Evolutionary conservation across 1,140 invertebrate species (phyloP), one percentile per base, ranked within the genome.

Genomic region (Aphelenchoides avenae): DNA sequence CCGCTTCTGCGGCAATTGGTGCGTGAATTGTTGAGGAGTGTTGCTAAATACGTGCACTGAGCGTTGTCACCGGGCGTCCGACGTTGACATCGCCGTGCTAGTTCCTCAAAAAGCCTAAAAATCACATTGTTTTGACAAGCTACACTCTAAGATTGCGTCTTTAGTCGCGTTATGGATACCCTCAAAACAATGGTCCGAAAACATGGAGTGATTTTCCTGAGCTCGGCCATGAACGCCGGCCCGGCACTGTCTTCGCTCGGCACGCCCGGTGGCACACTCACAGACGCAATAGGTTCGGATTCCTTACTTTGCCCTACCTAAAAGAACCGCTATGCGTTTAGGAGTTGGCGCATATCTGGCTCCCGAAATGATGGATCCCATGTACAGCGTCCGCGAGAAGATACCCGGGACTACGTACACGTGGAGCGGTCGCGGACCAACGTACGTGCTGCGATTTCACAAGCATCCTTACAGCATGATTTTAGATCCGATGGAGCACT

Each of bases 311-410:
- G 15, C 52, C 33, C 7, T 26, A 6, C 42, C 39, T 4, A 29
- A 36, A 43, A n/a, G n/a, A n/a, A n/a, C n/a, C n/a, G n/a, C n/a
- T 36, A 36, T 11, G 11, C 11, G 11, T 11, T n/a, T 36, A 36
- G 86, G 89, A 36, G 89, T 96, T 36, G n/a, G 91, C 40, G 92
- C 92, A 39, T 95, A 92, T 79, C 89, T 96, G 37, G 93, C 91
- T 0, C 88, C 91, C 5, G 89, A 93, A 61, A 97, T 97, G 92
- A 94, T 94, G 89, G 80, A 85, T 47, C 89, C 91, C 5, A 89
- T 92, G 76, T 95, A 96, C 82, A 89, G 89, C 0, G 82, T 95
- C 77, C 82, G 87, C 44, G 85, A 89, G 76, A 87, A 86, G 78
- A 77, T 89, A 49, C 84, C 87, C 7, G 85, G 86, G 18, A 89